Percentiles rank a stretch among this genome's conserved stretches.
Evolutionary conservation across 2,113 vertebrate species (phyloP).

Genomic region (Heterotilapia buettikoferi): DNA sequence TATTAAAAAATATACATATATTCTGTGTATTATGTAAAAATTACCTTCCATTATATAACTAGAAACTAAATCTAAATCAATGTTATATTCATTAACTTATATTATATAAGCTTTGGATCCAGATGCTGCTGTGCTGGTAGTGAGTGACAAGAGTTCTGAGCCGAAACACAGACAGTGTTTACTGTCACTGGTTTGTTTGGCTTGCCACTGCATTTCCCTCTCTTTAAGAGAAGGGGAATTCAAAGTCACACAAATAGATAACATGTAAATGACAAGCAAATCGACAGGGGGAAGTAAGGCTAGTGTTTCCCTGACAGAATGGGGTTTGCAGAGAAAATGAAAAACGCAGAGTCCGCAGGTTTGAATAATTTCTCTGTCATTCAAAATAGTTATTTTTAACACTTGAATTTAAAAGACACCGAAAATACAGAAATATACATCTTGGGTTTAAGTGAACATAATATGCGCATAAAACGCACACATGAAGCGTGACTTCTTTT

Average conservation of each 20-base stretch:
- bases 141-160: background rate
- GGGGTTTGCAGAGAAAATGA: background rate
- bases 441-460: accelerated
- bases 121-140: background rate
- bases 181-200: constrained; percentile 1
- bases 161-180: background rate
- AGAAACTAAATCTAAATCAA: background rate
- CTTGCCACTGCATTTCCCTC: background rate
- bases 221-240: constrained; percentile 39
- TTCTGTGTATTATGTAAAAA: background rate
- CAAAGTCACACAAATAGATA: constrained; percentile 16
- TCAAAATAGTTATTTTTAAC: background rate
- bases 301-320: background rate
- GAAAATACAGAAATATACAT: background rate
- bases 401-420: background rate
- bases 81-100: background rate
- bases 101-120: background rate
- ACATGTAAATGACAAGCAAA: constrained; percentile 63
- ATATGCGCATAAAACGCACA: constrained; percentile 17
- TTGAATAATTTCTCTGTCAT: background rate
- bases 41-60: background rate
- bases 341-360: background rate
- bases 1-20: background rate
- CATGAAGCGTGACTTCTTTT: constrained; percentile 50
- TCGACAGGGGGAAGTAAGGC: constrained; percentile 16